These are phyloP conservation scores for Champsocephalus esox DNA, from an alignment of 2,797 vertebrate genomes.

Conservation along the genomic window DNA sequence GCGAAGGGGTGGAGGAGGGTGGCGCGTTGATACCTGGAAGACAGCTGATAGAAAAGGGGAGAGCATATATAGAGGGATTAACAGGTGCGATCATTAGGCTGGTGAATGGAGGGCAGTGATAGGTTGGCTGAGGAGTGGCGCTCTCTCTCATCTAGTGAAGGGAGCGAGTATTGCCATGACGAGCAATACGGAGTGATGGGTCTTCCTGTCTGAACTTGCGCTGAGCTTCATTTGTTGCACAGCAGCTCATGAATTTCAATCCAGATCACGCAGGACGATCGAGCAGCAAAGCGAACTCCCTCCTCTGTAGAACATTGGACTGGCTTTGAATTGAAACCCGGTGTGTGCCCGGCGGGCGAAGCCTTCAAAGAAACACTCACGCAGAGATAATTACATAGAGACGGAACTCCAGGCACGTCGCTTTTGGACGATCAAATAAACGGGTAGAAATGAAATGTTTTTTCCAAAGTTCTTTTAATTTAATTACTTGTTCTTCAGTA, in stretches of 20 bases:
- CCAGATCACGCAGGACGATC: not conserved
- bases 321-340: constrained; percentile 27
- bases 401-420: not conserved
- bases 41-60: too few relatives aligned
- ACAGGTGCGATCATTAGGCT: too few relatives aligned
- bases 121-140: too few relatives aligned
- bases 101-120: too few relatives aligned
- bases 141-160: too few relatives aligned
- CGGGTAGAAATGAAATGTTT: not conserved
- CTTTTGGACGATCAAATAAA: not conserved
- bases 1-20: too few relatives aligned
- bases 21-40: too few relatives aligned
- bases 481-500: constrained; percentile 25
- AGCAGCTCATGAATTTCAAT: constrained; percentile 22
- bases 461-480: not conserved
- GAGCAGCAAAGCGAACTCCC: not conserved
- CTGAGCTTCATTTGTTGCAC: not conserved
- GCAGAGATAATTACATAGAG: constrained; percentile 19
- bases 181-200: too few relatives aligned
- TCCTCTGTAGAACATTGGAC: constrained; percentile 32
- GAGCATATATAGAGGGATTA: too few relatives aligned
- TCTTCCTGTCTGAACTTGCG: too few relatives aligned
- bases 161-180: too few relatives aligned
- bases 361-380: constrained; percentile 23
- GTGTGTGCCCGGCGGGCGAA: constrained; percentile 13